phyloP scores from a whole-genome alignment of 2,113 vertebrate genomes.

The Prionailurus viverrinus region DNA sequence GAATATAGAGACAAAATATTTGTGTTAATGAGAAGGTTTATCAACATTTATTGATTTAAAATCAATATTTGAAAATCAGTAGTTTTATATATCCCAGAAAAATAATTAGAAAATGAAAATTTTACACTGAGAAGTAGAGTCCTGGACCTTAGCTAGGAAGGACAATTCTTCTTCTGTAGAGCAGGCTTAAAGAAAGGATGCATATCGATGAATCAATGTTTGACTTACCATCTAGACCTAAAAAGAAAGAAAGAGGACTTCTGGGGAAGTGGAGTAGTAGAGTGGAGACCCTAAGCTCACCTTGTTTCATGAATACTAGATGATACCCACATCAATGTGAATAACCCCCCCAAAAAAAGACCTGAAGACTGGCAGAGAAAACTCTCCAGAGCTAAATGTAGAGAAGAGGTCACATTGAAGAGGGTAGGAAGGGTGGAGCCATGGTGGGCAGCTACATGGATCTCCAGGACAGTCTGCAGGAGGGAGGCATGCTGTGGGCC shows the following conservation, averaged over 20 bases:
- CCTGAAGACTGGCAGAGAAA: neutral
- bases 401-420: no score
- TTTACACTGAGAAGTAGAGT: neutral
- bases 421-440: no score
- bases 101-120: neutral
- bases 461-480: no score
- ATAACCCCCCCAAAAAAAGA: neutral
- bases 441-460: no score
- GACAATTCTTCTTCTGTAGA: neutral
- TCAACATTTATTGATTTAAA: neutral
- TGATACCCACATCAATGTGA: neutral
- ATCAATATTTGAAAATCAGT: neutral
- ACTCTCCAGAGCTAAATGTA: no score
- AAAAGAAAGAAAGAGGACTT: neutral
- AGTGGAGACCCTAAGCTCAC: neutral
- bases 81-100: neutral
- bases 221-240: neutral
- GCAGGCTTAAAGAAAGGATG: neutral
- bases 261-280: neutral
- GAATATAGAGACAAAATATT: constrained; percentile 2
- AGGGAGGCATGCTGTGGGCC: neutral
- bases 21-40: neutral
- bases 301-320: neutral
- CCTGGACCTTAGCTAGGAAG: neutral
- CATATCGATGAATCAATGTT: neutral